Evolutionary conservation across 2,113 vertebrate genomes (phyloP), one percentile per base, ranked within the genome.

Genomic region (Ursus arctos): DNA sequence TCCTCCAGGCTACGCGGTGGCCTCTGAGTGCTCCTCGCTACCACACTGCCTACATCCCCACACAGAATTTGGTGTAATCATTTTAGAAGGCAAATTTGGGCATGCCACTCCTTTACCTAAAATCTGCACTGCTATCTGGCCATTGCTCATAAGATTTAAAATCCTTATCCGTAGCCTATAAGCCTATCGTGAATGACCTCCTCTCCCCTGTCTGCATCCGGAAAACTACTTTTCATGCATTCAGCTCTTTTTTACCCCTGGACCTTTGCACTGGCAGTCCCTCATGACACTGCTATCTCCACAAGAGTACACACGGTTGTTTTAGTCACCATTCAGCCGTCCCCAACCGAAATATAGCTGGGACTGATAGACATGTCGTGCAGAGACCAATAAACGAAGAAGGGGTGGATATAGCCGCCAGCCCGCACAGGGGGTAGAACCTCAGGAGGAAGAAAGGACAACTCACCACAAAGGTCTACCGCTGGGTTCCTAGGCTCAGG

Each of bases 401-500:
- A 26, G 74, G 15, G 4, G 19, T 8, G 84, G 59, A 51, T 49
- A 36, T 13, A 19, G 55, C 24, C 26, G 31, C 13, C 1, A 5
- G 6, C 36, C 0, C 5, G 6, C 8, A 7, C 28, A 2, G 15
- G 28, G 21, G 10, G 14, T 15, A 15, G 43, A 31, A 0, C 3
- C 59, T 84, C 36, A 12, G 74, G 79, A 2, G 1, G 86, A 97
- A 95, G 74, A 92, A 57, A 57, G 2, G 63, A 71, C n/a, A 18
- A 99, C 99, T 99, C 98, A 99, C 99, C 98, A 96, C 97, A 92
- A 98, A 93, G 90, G 90, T 98, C 97, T 98, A 96, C 21, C 85
- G 98, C 36, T 79, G 98, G 96, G 92, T 88, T 18, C 98, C 97
- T 88, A 96, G 98, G 63, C 91, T 98, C 89, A 98, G 90, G 81